Evolutionary conservation across 2,888 invertebrate genomes (phyloP).

Genomic region (Dolichomitus sp.): DNA sequence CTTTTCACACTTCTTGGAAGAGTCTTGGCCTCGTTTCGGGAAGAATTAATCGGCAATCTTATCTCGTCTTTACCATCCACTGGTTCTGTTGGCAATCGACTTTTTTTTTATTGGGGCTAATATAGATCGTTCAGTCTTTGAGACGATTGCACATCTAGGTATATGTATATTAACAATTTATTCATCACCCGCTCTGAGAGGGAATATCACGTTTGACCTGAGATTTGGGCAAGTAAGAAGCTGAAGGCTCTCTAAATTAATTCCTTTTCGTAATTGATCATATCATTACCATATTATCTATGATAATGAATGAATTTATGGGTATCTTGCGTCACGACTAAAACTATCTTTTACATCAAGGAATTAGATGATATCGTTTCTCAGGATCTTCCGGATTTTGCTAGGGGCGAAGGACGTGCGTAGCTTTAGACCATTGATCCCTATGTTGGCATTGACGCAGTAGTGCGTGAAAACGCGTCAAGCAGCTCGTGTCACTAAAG

Average conservation of each 20-base stretch:
- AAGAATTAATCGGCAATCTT: conserved; percentile 68
- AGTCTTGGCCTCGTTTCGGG: conserved; percentile 53
- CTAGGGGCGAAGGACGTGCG: too few relatives aligned
- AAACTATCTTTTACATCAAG: too few relatives aligned
- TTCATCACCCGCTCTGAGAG: too few relatives aligned
- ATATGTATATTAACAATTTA: neutral
- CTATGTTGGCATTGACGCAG: too few relatives aligned
- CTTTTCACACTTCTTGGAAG: conserved; percentile 25
- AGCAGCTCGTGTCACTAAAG: too few relatives aligned
- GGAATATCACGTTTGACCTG: neutral
- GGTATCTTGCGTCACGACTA: too few relatives aligned
- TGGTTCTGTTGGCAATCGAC: neutral
- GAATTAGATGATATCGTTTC: too few relatives aligned
- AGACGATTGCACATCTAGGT: conserved; percentile 32
- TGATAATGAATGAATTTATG: too few relatives aligned
- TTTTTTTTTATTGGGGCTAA: conserved; percentile 26
- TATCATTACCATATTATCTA: too few relatives aligned
- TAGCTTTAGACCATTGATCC: too few relatives aligned
- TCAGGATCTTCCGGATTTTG: too few relatives aligned
- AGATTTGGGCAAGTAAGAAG: neutral
- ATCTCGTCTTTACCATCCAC: neutral
- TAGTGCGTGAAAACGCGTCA: too few relatives aligned
- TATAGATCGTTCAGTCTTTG: conserved; percentile 48
- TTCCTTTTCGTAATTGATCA: neutral
- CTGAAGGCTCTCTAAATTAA: neutral